Conservation (phyloP, 2,797 vertebrate species). For the Heterohyrax brucei region DNA sequence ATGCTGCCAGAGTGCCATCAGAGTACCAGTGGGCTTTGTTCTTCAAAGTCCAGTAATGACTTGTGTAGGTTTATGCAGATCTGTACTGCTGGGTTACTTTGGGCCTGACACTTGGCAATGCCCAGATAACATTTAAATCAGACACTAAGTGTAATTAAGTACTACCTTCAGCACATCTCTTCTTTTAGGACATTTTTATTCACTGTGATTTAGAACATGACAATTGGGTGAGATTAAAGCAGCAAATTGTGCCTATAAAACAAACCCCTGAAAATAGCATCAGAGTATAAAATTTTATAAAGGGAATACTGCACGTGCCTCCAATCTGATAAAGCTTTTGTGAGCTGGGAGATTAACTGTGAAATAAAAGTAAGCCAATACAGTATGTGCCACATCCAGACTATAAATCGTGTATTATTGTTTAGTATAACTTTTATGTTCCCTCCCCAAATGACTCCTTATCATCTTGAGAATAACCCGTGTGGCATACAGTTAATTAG, state of each 20-base stretch:
- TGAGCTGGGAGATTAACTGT: conserved; percentile 90
- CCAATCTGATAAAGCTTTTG: conserved; percentile 91
- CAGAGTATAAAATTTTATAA: conserved; percentile 91
- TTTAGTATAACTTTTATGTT: conserved; percentile 87
- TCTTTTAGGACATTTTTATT: conserved; percentile 91
- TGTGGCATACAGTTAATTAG: conserved; percentile 67
- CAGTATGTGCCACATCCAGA: conserved; percentile 84
- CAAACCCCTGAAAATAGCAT: conserved; percentile 90
- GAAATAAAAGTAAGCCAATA: conserved; percentile 90
- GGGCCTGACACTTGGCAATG: conserved; percentile 87
- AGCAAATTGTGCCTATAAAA: conserved; percentile 92
- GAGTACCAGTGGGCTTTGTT: conserved; percentile 76
- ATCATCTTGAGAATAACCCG: conserved; percentile 73
- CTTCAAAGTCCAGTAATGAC: conserved; percentile 88
- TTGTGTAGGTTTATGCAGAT: conserved; percentile 90
- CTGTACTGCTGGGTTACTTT: conserved; percentile 85
- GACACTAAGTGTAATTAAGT: conserved; percentile 92
- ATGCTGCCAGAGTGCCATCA: conserved; percentile 79
- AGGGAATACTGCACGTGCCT: conserved; percentile 90
- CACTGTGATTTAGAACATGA: conserved; percentile 91
- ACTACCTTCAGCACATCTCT: conserved; percentile 90
- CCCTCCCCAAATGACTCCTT: conserved; percentile 83
- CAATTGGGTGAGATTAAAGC: conserved; percentile 91
- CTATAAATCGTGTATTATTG: conserved; percentile 87
- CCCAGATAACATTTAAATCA: conserved; percentile 91